These are phyloP conservation scores for Mastomys coucha DNA, from an alignment of 2,113 vertebrate genomes.

Conservation along the genomic window DNA sequence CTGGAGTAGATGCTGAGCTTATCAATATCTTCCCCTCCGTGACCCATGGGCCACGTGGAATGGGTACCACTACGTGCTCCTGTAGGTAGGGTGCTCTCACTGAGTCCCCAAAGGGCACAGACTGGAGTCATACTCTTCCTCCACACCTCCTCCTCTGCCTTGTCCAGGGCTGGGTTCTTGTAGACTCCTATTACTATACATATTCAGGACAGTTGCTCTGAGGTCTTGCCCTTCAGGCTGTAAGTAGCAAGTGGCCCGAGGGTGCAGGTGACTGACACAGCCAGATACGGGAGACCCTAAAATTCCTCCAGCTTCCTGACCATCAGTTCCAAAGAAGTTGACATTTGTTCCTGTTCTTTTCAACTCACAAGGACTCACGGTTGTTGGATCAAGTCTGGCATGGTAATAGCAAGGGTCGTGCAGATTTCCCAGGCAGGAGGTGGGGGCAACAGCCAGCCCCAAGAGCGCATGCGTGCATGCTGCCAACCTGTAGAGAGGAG, in stretches of 20 bases:
- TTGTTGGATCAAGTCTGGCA: not conserved
- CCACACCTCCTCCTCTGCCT: not conserved
- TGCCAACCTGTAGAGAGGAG: not conserved
- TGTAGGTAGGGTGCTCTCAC: not conserved
- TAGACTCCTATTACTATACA: not conserved
- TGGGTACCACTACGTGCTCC: not conserved
- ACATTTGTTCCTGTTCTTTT: not conserved
- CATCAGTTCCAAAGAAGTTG: not conserved
- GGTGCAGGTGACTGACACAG: too few relatives aligned
- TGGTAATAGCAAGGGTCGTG: not conserved
- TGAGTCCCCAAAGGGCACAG: not conserved
- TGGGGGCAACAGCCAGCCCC: too few relatives aligned
- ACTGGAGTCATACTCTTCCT: not conserved
- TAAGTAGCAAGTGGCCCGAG: not conserved
- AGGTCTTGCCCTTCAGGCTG: not conserved
- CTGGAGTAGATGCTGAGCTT: not conserved
- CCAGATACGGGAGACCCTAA: not conserved
- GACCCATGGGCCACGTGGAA: too few relatives aligned
- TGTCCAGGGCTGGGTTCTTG: rapidly evolving
- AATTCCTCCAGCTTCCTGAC: not conserved
- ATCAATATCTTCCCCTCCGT: not conserved
- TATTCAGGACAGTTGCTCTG: not conserved
- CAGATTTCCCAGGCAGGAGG: not conserved
- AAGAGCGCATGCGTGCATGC: too few relatives aligned
- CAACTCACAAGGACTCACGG: not conserved